Conservation (phyloP, 2,113 vertebrate species). For the Acrocephalus arundinaceus region DNA sequence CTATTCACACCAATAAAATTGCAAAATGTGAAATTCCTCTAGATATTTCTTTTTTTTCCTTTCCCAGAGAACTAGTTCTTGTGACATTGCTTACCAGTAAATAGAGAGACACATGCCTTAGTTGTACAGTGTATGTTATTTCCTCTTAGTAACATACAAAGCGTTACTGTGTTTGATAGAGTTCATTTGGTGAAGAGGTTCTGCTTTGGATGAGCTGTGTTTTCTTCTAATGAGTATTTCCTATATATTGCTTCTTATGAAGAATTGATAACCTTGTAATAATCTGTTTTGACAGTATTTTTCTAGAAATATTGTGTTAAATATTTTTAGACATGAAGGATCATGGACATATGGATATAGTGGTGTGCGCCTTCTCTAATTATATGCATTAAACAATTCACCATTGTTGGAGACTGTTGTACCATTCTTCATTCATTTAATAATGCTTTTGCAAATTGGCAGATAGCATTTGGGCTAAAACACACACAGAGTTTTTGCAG, state of each 20-base stretch:
- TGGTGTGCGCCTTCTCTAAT: slow-evolving; percentile 84
- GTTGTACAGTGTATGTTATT: not conserved
- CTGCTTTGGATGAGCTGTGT: not conserved
- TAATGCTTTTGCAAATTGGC: slow-evolving; percentile 96
- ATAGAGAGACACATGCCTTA: not conserved
- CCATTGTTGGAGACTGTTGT: slow-evolving; percentile 90
- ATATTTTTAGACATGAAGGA: slow-evolving; percentile 67
- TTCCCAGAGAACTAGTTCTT: not conserved
- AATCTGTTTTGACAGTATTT: slow-evolving; percentile 75
- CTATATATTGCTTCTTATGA: slow-evolving; percentile 65
- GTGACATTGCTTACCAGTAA: not conserved
- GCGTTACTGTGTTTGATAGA: not conserved
- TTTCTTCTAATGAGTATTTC: slow-evolving; percentile 59
- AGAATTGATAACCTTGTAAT: slow-evolving; percentile 66
- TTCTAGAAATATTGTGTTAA: slow-evolving; percentile 69
- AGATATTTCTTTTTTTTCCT: not conserved
- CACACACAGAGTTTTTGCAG: slow-evolving; percentile 78
- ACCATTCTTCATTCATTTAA: slow-evolving; percentile 98
- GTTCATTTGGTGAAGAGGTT: slow-evolving; percentile 39
- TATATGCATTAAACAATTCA: slow-evolving; percentile 90
- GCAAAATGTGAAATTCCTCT: not conserved
- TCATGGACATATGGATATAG: slow-evolving; percentile 81
- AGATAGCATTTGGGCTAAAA: slow-evolving; percentile 89
- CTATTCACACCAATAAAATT: not conserved
- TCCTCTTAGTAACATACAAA: not conserved